Conservation (phyloP, 1,140 invertebrate species). For the Diuraphis noxia region DNA sequence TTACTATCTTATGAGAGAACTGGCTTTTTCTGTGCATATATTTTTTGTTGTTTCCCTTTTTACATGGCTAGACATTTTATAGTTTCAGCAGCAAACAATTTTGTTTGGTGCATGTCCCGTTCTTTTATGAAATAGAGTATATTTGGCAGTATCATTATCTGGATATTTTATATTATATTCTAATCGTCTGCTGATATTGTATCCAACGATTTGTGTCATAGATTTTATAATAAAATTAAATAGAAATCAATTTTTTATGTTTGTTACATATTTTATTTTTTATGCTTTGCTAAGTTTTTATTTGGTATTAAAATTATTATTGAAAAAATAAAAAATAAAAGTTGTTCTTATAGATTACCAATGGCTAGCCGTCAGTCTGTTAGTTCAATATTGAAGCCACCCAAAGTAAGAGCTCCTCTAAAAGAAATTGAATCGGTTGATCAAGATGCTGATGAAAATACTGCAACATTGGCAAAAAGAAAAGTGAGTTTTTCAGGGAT, state of each 20-base stretch:
- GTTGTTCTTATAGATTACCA: background rate
- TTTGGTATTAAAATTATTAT: background rate
- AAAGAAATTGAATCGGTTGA: conserved; percentile 34
- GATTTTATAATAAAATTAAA: background rate
- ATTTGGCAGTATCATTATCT: too few relatives aligned
- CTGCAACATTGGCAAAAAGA: conserved; percentile 20
- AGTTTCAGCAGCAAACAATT: too few relatives aligned
- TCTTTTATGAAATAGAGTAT: too few relatives aligned
- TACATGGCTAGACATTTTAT: too few relatives aligned
- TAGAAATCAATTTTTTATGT: background rate
- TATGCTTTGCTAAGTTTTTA: background rate
- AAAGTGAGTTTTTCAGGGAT: conserved; percentile 40
- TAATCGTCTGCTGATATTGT: too few relatives aligned
- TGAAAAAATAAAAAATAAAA: background rate
- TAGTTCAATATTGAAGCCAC: conserved; percentile 34
- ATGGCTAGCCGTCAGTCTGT: conserved; percentile 42
- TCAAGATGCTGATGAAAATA: conserved; percentile 46
- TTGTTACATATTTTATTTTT: background rate
- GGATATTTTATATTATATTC: too few relatives aligned
- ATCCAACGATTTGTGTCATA: background rate
- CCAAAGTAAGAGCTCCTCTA: conserved; percentile 16
- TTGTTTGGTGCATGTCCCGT: too few relatives aligned
- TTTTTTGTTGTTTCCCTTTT: too few relatives aligned
- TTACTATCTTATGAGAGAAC: too few relatives aligned
- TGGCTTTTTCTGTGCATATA: too few relatives aligned